phyloP scores from a whole-genome alignment of 2,888 invertebrate genomes.

The Nemotelus pantherinus region DNA sequence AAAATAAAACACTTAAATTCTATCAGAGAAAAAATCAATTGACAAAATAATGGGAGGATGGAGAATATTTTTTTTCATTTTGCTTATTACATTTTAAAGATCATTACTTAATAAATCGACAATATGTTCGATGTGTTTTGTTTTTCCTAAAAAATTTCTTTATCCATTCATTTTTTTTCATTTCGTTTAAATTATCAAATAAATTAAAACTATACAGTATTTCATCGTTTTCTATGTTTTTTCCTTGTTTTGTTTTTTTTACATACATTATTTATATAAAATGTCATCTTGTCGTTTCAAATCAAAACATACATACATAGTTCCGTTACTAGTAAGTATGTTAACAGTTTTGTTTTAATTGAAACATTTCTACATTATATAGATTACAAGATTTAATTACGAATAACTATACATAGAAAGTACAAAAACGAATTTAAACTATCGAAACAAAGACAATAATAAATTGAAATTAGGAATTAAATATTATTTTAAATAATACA shows the following conservation, averaged over 20 bases:
- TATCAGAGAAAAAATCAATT: conserved; percentile 10
- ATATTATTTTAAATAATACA: too few species aligned
- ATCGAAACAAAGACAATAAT: too few species aligned
- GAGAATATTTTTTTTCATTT: conserved; percentile 16
- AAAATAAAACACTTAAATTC: conserved; percentile 42
- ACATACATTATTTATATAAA: background rate
- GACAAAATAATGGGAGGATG: conserved; percentile 26
- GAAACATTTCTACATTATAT: too few species aligned
- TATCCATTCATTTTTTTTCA: background rate
- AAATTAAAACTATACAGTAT: conserved; percentile 40
- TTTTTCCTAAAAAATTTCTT: conserved; percentile 8
- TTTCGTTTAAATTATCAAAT: conserved; percentile 40
- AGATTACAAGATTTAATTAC: too few species aligned
- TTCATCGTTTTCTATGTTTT: conserved; percentile 9
- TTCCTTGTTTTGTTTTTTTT: background rate
- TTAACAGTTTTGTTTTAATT: too few species aligned
- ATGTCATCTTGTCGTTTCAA: too few species aligned
- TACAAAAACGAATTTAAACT: too few species aligned
- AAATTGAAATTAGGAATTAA: too few species aligned
- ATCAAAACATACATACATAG: too few species aligned
- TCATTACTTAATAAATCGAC: conserved; percentile 28
- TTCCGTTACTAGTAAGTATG: too few species aligned
- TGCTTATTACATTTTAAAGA: too few species aligned
- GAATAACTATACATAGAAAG: too few species aligned
- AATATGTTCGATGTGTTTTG: conserved; percentile 21